Conservation (phyloP, 1,140 invertebrate species). For the Caenorhabditis remanei region DNA sequence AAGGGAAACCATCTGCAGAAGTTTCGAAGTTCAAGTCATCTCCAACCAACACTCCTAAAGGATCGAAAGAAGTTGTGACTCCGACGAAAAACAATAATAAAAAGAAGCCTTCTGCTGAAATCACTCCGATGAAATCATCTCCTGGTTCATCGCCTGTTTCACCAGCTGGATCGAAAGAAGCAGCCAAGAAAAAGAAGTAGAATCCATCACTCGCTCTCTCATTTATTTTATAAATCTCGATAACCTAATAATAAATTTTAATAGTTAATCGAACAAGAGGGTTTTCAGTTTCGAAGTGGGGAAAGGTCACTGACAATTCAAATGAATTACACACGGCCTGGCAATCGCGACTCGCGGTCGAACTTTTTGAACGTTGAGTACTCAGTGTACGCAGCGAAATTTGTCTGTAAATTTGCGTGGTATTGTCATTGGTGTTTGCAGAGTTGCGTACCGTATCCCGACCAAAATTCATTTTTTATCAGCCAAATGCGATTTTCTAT, state of each 20-base stretch:
- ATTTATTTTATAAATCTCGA: not conserved
- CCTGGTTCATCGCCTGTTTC: not conserved
- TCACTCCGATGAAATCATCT: not conserved
- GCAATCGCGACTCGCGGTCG: too few species aligned
- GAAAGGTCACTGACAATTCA: too few species aligned
- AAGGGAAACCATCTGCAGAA: not conserved
- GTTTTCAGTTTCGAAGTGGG: too few species aligned
- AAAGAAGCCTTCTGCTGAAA: slow-evolving; percentile 4
- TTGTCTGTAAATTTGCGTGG: too few species aligned
- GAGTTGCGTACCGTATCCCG: too few species aligned
- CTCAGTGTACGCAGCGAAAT: too few species aligned
- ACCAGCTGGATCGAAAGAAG: not conserved
- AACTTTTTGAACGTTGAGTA: too few species aligned
- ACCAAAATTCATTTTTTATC: too few species aligned
- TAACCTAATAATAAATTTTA: not conserved
- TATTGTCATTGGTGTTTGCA: too few species aligned
- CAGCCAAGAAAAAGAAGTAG: not conserved
- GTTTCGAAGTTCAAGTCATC: not conserved
- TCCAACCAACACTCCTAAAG: not conserved
- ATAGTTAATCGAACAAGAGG: too few species aligned
- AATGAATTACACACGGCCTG: too few species aligned
- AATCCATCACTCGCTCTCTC: not conserved
- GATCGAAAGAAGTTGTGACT: not conserved
- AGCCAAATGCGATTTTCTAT: too few species aligned
- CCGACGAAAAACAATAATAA: not conserved